A percentile compares a stretch with the other conserved stretches of the same genome.
These are phyloP conservation scores for Huso huso DNA, from an alignment of 2,797 vertebrate species.

Conservation along the genomic window DNA sequence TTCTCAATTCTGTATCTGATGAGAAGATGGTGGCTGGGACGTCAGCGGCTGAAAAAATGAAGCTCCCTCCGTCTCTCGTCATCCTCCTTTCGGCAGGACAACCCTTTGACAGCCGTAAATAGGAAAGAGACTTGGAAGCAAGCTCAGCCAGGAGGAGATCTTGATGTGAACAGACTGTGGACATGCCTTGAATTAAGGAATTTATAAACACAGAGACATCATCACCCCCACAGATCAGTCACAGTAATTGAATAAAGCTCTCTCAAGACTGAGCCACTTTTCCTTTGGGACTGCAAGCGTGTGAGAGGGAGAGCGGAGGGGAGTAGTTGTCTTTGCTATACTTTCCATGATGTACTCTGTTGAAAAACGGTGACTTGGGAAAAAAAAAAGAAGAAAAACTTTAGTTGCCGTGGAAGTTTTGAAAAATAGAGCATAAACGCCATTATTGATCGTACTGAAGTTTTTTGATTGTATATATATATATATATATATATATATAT, in stretches of 20 bases:
- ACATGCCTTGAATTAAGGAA: slow-evolving; percentile 23
- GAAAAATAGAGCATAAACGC: neutral
- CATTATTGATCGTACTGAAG: neutral
- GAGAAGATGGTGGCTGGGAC: slow-evolving; percentile 49
- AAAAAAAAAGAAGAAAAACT: slow-evolving; percentile 32
- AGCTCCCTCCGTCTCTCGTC: slow-evolving; percentile 24
- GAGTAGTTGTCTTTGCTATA: slow-evolving; percentile 33
- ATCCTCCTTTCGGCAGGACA: slow-evolving; percentile 15
- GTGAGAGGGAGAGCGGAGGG: slow-evolving; percentile 26
- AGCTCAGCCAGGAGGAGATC: slow-evolving; percentile 23
- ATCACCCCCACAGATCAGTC: slow-evolving; percentile 11
- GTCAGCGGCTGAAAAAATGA: slow-evolving; percentile 25
- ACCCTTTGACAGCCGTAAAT: slow-evolving; percentile 14
- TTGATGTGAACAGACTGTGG: slow-evolving; percentile 19
- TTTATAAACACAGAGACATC: slow-evolving; percentile 20
- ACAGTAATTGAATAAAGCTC: slow-evolving; percentile 27
- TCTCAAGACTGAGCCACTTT: slow-evolving; percentile 29
- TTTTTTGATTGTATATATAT: slow-evolving; percentile 4
- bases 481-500: too few species aligned
- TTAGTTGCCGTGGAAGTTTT: neutral
- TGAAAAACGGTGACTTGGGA: slow-evolving; percentile 48
- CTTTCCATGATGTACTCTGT: slow-evolving; percentile 29
- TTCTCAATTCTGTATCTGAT: slow-evolving; percentile 16
- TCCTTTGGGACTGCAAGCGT: slow-evolving; percentile 32
- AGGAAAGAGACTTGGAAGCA: slow-evolving; percentile 37